These are phyloP conservation scores for Sapayoa aenigma DNA, from an alignment of 2,113 vertebrate genomes.

Conservation along the genomic window DNA sequence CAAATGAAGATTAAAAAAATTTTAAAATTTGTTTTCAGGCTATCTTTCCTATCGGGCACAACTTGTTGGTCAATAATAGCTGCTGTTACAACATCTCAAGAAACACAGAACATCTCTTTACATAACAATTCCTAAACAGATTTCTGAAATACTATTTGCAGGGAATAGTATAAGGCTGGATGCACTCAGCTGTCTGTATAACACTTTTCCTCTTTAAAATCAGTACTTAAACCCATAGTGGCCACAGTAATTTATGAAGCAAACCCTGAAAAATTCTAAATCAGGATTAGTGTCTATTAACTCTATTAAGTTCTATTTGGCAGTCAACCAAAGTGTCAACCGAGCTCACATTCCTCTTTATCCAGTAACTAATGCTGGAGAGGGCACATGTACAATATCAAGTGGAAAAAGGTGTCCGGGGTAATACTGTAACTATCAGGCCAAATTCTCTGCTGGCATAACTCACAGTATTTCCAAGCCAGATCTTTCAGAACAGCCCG, in stretches of 20 bases:
- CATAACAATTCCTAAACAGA: not conserved
- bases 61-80: not conserved
- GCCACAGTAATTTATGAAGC: not conserved
- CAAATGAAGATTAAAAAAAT: not conserved
- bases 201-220: not conserved
- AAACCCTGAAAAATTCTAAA: conserved; percentile 41
- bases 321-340: conserved; percentile 21
- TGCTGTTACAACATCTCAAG: not conserved
- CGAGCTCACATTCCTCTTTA: conserved; percentile 2
- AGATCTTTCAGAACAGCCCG: not conserved
- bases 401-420: not conserved
- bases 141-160: not conserved
- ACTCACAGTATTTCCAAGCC: not conserved
- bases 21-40: not conserved
- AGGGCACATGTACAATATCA: not conserved
- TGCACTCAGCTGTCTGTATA: not conserved
- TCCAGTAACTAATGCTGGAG: not conserved
- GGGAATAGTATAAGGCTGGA: not conserved
- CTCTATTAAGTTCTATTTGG: conserved; percentile 44
- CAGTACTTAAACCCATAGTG: not conserved
- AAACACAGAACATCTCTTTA: not conserved
- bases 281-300: conserved; percentile 47
- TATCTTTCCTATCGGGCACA: not conserved
- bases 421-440: not conserved
- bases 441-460: conserved; percentile 43